These are phyloP conservation scores for Lasiommata megera DNA, from an alignment of 2,888 invertebrate species.

Conservation along the genomic window DNA sequence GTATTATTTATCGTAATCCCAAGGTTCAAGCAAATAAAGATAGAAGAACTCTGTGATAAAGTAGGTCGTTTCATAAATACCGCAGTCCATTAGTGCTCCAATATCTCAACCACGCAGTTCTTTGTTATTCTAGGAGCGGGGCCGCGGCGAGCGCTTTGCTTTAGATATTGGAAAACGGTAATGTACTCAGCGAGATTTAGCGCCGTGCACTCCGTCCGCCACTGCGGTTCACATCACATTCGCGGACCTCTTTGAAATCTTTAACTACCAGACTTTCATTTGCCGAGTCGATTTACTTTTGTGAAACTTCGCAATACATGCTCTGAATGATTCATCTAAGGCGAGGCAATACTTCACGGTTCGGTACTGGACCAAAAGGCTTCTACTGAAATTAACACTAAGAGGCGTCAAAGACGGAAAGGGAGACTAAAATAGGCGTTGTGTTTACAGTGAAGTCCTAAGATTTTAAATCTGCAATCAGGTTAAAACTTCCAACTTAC, in stretches of 20 bases:
- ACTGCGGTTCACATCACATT: slow-evolving; percentile 29
- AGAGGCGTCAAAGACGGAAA: too few species aligned
- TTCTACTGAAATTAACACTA: too few species aligned
- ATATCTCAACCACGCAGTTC: slow-evolving; percentile 72
- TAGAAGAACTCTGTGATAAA: slow-evolving; percentile 36
- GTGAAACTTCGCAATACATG: too few species aligned
- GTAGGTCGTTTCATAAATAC: slow-evolving; percentile 64
- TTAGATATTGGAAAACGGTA: slow-evolving; percentile 77
- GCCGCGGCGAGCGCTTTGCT: slow-evolving; percentile 61
- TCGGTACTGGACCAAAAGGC: too few species aligned
- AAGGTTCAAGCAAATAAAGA: slow-evolving; percentile 32
- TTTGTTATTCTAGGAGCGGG: slow-evolving; percentile 74
- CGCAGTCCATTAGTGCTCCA: slow-evolving; percentile 68
- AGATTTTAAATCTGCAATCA: too few species aligned
- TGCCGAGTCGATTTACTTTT: not conserved
- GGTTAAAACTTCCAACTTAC: too few species aligned
- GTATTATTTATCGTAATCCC: slow-evolving; percentile 25
- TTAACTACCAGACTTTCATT: slow-evolving; percentile 3
- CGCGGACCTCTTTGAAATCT: slow-evolving; percentile 16
- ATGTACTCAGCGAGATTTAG: slow-evolving; percentile 71
- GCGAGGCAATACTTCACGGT: too few species aligned
- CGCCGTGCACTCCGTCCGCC: slow-evolving; percentile 42
- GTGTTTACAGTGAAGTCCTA: too few species aligned
- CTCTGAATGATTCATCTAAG: too few species aligned
- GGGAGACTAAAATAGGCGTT: too few species aligned